These are phyloP conservation scores for Carettochelys insculpta DNA, from an alignment of 2,113 vertebrate genomes.

Conservation along the genomic window DNA sequence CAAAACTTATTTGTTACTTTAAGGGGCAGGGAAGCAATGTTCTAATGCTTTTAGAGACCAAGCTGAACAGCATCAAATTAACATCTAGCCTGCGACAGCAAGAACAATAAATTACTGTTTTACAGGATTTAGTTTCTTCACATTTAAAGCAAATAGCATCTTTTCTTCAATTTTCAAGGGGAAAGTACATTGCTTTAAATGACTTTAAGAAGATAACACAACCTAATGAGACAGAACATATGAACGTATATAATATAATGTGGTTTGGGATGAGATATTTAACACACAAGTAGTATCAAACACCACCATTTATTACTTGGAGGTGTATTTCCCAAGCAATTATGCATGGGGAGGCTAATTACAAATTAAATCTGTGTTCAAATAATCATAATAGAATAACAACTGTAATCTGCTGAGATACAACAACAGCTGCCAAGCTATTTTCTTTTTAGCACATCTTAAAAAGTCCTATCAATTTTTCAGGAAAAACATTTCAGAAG, in stretches of 20 bases:
- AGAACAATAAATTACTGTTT: constrained; percentile 45
- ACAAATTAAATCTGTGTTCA: constrained; percentile 72
- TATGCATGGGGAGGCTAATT: constrained; percentile 69
- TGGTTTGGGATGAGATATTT: constrained; percentile 47
- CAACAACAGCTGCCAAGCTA: constrained; percentile 10
- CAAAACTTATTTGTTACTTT: constrained; percentile 54
- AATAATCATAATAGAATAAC: constrained; percentile 57
- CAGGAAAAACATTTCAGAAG: background rate
- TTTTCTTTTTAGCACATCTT: background rate
- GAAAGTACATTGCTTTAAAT: constrained; percentile 58
- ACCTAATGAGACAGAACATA: constrained; percentile 53
- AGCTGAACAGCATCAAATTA: constrained; percentile 31
- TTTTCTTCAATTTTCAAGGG: constrained; percentile 55
- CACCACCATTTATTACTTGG: constrained; percentile 58
- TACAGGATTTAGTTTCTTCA: background rate
- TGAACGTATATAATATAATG: constrained; percentile 28
- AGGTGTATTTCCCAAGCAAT: constrained; percentile 65
- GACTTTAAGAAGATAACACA: constrained; percentile 28
- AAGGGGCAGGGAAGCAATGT: background rate
- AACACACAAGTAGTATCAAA: constrained; percentile 35
- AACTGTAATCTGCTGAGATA: constrained; percentile 26
- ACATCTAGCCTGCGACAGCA: constrained; percentile 27
- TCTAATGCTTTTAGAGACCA: background rate
- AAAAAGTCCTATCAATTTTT: background rate
- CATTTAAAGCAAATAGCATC: constrained; percentile 44